Evolutionary conservation across 1,140 invertebrate species (phyloP), one percentile per base, ranked within the genome.

Genomic region (Aphaenogaster floridana): DNA sequence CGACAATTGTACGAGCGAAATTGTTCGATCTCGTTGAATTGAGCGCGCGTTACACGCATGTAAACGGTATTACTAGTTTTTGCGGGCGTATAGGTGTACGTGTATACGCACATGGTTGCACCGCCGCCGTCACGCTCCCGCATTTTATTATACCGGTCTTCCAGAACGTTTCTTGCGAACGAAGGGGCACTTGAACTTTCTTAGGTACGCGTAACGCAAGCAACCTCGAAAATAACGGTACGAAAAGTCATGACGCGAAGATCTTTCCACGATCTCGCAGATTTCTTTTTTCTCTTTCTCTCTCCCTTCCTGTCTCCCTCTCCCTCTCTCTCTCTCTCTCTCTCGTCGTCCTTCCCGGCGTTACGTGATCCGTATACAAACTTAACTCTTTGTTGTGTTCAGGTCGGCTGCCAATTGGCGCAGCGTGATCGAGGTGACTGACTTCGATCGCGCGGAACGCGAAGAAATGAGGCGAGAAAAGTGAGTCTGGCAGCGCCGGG

Each of bases 121-220:
- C 52, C 69, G 17, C 59, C 59, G 34, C 42, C 48, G 59, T 54
- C 59, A 45, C 72, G 63, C 21, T 59, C 34, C 61, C 64, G 87
- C 71, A 89, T 89, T 89, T 89, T 89, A 89, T 87, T 86, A 89
- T 74, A 80, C 86, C 86, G 50, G 79, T 89, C 86, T 78, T 63
- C 72, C 76, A 87, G 86, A 87, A 64, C 57, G 72, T 42, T 86
- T 64, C 61, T 39, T 72, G 28, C 77, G 21, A 36, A 39, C 76
- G 13, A 36, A 52, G 39, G 39, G 52, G 71, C n/a, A 66, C 89
- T 90, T 86, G 87, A 88, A 88, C 89, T 83, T 72, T 72, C 66
- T 72, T 57, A 72, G 17, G 36, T 61, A 15, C 78, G 63, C 50
- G 63, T 81, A 81, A 57, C 45, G 61, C 78, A 21, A 66, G 77